Evolutionary conservation across 2,113 vertebrate species (phyloP), one percentile per base, ranked within the genome.

Genomic region (Chaetorhynchus papuensis): DNA sequence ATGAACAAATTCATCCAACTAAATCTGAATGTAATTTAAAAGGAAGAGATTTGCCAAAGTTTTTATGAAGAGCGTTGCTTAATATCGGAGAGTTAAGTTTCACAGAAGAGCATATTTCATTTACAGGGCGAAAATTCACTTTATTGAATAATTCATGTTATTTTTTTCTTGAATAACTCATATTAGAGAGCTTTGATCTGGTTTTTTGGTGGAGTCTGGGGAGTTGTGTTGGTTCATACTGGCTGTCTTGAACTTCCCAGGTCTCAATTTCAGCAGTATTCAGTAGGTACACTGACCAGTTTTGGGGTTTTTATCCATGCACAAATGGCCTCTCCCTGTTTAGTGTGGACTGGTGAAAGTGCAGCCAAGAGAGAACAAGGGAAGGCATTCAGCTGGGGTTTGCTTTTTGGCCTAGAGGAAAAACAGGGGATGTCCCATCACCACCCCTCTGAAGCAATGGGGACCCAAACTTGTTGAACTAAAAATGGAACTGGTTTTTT

Each of bases 1-100:
- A 35, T 13, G 41, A 76, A 20, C 22, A 44, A 80, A 77, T 45
- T 23, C 41, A 63, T 45, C 56, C 76, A 61, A 70, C 64, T 86
- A 81, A 66, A 89, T 87, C 64, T 65, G 77, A 70, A 87, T 50
- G 23, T 30, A 86, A 63, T 87, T 89, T 87, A 74, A 70, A 88
- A 61, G 31, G 28, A 49, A 53, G 57, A 74, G 31, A 42, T 57
- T n/a, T 23, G 68, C 64, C 64, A 21, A 57, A 44, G 15, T 39
- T 94, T 72, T 83, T 65, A 61, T 31, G 13, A 54, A 37, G n/a
- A n/a, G 9, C 3, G 6, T 63, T 90, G 53, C 27, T 79, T 71
- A 75, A 44, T 91, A 90, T 68, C 63, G 39, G 53, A 39, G 22
- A 57, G 27, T 30, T 49, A 54, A 90, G 24, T 79, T 52, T 76